Base-by-base conservation (phyloP, 2,797 vertebrate genomes). In the Acrocephalus scirpaceus region DNA sequence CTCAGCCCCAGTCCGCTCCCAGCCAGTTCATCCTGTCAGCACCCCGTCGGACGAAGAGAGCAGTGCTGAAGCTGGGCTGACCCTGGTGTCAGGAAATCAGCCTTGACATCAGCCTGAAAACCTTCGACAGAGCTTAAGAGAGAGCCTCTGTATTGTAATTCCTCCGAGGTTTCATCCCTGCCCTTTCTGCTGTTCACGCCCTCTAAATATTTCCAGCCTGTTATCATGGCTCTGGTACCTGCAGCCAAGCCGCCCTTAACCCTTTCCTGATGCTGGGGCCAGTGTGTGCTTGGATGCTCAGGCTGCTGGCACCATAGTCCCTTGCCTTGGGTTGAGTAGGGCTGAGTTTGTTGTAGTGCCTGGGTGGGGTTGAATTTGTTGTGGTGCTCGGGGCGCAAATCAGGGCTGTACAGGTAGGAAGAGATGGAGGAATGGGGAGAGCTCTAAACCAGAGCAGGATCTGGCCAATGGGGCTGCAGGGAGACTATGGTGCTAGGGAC, bases 171-270 rank as follows among this genome's bases (percentile, higher is more conserved):
- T 95, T 96, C 87, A 89, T 96, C 88, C 83, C 92, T 96, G 56
- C 94, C 91, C 89, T 91, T 93, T 86, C 74, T n/a, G 42, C 73
- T 5, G 91, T 95, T 92, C 90, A 96, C 92, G 57, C 94, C 95
- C 94, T 95, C 91, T 40, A 88, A 96, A 96, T 96, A 96, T 97
- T 97, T 96, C 90, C 92, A 95, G 96, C 79, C 61, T 96, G 90
- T 91, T 94, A 94, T 97, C 96, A 96, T 92, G 83, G 56, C 91
- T 96, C 90, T 89, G 85, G 90, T 96, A 96, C 92, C 95, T 96
- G 96, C 88, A 75, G 92, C 94, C 94, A 95, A 95, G 64, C 67
- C 8, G 0, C 30, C 51, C 34, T 97, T 96, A 97, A 97, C 96
- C 73, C 95, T 93, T 97, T 95, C 93, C 86, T 95, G 66, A 25